Evolutionary conservation across 2,113 vertebrate genomes (phyloP).

Genomic region (Litocranius walleri): DNA sequence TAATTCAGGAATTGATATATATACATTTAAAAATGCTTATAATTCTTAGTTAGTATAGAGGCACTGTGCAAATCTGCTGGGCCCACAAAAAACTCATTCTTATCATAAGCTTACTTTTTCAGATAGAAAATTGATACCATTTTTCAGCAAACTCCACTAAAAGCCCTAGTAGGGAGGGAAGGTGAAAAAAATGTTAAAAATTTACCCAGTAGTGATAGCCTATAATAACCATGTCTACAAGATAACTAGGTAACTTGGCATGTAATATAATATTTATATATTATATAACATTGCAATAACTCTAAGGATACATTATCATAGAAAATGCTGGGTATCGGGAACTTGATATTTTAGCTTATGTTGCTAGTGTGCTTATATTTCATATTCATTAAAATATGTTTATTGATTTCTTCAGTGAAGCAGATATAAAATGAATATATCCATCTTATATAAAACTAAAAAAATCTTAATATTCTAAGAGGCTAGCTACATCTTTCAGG

Average conservation of each 20-base stretch:
- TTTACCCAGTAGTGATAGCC: neutral
- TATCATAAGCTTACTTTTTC: neutral
- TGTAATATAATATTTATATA: neutral
- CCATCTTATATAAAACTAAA: constrained; percentile 7
- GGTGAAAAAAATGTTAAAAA: neutral
- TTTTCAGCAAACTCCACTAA: neutral
- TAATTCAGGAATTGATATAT: neutral
- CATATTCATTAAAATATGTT: neutral
- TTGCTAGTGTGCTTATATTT: neutral
- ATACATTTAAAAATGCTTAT: neutral
- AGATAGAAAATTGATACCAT: neutral
- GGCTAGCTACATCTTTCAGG: neutral
- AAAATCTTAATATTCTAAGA: neutral
- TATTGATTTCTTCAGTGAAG: neutral
- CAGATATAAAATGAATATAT: constrained; percentile 18
- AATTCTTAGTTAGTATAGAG: neutral
- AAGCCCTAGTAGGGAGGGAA: neutral
- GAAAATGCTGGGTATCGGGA: neutral
- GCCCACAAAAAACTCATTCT: neutral
- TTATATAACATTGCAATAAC: neutral
- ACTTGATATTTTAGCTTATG: neutral
- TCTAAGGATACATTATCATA: neutral
- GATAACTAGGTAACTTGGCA: neutral
- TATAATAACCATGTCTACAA: neutral
- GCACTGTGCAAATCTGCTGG: neutral